phyloP scores from a whole-genome alignment of 2,113 vertebrate species.

The Atherinomorus stipes region DNA sequence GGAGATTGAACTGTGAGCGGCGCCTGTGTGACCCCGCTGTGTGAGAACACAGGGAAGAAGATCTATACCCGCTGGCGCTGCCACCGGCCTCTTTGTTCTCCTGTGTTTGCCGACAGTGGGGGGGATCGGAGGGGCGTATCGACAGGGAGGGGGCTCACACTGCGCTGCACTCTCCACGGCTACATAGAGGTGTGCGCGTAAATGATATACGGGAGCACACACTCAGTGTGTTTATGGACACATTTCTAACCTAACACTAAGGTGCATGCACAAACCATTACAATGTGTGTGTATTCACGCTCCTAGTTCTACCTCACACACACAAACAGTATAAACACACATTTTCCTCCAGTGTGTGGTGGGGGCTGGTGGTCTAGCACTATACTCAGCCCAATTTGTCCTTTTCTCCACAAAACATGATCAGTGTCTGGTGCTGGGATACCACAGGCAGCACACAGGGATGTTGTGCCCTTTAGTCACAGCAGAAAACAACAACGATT shows the following conservation, averaged over 20 bases:
- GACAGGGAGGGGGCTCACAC: constrained; percentile 56
- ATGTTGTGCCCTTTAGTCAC: constrained; percentile 37
- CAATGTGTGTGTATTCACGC: neutral
- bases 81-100: constrained; percentile 77
- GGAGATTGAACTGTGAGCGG: constrained; percentile 71
- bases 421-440: constrained; percentile 42
- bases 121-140: constrained; percentile 65
- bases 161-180: constrained; percentile 64
- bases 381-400: constrained; percentile 43
- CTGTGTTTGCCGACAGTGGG: constrained; percentile 66
- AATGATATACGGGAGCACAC: constrained; percentile 31
- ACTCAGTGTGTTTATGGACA: neutral
- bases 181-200: constrained; percentile 45
- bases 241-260: constrained; percentile 7
- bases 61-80: constrained; percentile 76
- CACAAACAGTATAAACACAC: constrained; percentile 2
- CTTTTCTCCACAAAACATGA: constrained; percentile 30
- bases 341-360: constrained; percentile 4
- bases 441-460: constrained; percentile 36
- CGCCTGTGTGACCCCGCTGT: constrained; percentile 72
- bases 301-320: neutral
- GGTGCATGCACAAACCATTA: constrained; percentile 7
- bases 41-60: constrained; percentile 72
- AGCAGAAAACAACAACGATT: constrained; percentile 23
- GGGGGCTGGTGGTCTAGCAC: constrained; percentile 17